Conservation (phyloP, 1,140 invertebrate species). For the Harpegnathos saltator region DNA sequence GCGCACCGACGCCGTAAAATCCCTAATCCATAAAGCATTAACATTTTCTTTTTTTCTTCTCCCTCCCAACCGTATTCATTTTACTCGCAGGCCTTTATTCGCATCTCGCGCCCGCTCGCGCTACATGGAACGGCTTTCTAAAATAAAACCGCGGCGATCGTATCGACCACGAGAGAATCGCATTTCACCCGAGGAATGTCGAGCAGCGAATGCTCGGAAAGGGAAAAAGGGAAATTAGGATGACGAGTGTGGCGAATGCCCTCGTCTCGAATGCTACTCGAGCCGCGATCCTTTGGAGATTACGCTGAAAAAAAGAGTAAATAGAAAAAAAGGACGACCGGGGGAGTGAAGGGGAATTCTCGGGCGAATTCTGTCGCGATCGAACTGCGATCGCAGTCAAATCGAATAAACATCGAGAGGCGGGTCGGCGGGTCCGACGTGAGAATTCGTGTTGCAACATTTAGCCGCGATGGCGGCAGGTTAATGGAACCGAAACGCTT, state of each 20-base stretch:
- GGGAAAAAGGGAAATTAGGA: constrained; percentile 4
- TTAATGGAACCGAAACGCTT: too few relatives aligned
- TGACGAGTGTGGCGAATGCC: not conserved
- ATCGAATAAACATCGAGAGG: too few relatives aligned
- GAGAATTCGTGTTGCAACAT: too few relatives aligned
- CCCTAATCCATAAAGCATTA: constrained; percentile 43
- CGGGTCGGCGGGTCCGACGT: too few relatives aligned
- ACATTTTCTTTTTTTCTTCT: constrained; percentile 31
- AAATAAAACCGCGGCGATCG: constrained; percentile 53
- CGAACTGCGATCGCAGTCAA: too few relatives aligned
- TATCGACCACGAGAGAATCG: constrained; percentile 42
- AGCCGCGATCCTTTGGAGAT: not conserved
- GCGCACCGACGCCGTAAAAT: constrained; percentile 40
- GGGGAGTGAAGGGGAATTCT: too few relatives aligned
- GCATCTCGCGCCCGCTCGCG: not conserved
- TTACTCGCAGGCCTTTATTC: constrained; percentile 26
- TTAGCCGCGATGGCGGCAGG: too few relatives aligned
- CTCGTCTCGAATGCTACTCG: not conserved
- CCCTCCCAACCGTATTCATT: not conserved
- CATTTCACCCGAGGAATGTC: constrained; percentile 48
- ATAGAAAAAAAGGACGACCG: too few relatives aligned
- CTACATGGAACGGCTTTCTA: constrained; percentile 52
- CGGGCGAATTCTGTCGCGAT: too few relatives aligned
- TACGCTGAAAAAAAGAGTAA: not conserved
- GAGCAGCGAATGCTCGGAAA: not conserved